Evolutionary conservation across 2,113 vertebrate species (phyloP).

Genomic region (Anser cygnoides): DNA sequence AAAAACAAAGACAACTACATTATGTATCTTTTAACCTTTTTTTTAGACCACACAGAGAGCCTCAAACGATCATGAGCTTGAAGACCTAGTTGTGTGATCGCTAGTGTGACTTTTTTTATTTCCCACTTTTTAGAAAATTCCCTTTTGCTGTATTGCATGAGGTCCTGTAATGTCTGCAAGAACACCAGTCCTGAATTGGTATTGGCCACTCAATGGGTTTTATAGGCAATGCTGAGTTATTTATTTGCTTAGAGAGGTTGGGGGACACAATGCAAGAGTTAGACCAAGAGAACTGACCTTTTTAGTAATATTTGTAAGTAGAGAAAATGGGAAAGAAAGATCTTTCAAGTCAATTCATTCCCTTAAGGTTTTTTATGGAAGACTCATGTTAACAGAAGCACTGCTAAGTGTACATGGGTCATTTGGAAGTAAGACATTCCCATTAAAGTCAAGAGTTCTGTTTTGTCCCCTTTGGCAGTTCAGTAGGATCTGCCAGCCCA

Average conservation of each 20-base stretch:
- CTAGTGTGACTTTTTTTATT: slow-evolving; percentile 37
- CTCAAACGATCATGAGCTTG: slow-evolving; percentile 44
- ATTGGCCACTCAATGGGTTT: neutral
- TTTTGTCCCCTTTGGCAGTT: neutral
- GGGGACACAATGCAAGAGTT: neutral
- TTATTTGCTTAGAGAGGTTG: neutral
- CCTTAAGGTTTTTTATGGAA: neutral
- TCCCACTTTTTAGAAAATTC: slow-evolving; percentile 47
- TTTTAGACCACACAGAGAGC: slow-evolving; percentile 52
- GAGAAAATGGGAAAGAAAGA: neutral
- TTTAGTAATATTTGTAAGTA: neutral
- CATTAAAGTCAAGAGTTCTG: neutral
- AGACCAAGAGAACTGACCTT: neutral
- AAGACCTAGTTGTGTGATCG: slow-evolving; percentile 43
- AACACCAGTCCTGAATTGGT: slow-evolving; percentile 6
- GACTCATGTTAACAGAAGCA: neutral
- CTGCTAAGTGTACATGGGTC: neutral
- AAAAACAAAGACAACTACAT: slow-evolving; percentile 48
- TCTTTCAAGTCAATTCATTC: neutral
- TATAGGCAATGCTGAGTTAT: neutral
- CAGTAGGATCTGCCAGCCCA: neutral
- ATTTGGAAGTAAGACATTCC: neutral
- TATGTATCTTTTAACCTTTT: slow-evolving; percentile 63
- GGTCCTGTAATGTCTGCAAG: slow-evolving; percentile 42
- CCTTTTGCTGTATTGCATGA: slow-evolving; percentile 42